Percentiles rank a stretch among this genome's conserved stretches.
Evolutionary conservation across 2,888 invertebrate species (phyloP).

Genomic region (Lydus trimaculatus): DNA sequence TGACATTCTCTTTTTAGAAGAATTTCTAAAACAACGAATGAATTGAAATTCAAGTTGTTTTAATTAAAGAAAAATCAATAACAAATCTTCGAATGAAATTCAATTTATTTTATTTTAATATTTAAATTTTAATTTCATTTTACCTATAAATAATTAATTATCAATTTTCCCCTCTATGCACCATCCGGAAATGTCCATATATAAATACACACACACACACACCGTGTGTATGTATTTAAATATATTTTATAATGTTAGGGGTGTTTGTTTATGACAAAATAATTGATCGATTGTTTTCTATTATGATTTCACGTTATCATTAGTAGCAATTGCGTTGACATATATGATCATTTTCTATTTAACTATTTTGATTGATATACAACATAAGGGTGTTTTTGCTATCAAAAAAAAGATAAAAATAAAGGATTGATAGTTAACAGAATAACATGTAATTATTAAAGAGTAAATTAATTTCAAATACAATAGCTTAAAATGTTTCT

Average conservation of each 20-base stretch:
- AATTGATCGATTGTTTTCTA: conserved; percentile 34
- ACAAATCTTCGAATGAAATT: conserved; percentile 17
- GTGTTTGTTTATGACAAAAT: conserved; percentile 29
- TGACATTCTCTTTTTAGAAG: conserved; percentile 5
- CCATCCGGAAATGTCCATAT: background rate
- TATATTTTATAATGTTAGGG: background rate
- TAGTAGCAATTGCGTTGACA: conserved; percentile 28
- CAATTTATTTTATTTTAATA: conserved; percentile 13
- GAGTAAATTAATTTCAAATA: conserved; percentile 6
- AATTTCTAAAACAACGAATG: background rate
- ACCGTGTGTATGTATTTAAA: background rate
- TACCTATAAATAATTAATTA: background rate
- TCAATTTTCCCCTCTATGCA: background rate
- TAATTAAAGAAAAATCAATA: conserved; percentile 20
- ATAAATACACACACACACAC: no score
- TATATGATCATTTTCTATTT: conserved; percentile 30
- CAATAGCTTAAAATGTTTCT: background rate
- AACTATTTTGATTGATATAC: conserved; percentile 16
- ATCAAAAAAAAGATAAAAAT: conserved; percentile 6
- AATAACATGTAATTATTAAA: background rate
- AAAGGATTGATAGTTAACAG: background rate
- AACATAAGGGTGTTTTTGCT: conserved; percentile 14
- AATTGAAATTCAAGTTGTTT: conserved; percentile 14
- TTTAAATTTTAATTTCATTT: conserved; percentile 6
- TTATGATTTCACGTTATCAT: conserved; percentile 29